Base-by-base conservation (phyloP, 2,113 vertebrate species). In the Phaethornis superciliosus region DNA sequence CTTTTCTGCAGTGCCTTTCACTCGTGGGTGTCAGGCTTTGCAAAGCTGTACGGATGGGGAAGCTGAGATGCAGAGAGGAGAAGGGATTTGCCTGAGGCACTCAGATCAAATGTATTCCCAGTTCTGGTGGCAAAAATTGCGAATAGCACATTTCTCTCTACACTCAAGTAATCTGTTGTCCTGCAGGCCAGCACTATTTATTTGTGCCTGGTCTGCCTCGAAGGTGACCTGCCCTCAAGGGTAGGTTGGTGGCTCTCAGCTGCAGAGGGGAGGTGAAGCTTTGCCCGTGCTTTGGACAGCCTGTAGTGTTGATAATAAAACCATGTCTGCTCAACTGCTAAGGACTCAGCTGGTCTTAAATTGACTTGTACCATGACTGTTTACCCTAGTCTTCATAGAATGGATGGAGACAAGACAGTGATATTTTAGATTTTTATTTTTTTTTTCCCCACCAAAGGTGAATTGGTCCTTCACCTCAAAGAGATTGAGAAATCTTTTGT, bases 41-140 rank as follows among this genome's bases (percentile, higher is more conserved):
- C 60, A 67, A 27, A 88, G 63, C 85, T 52, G 9, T 9, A 5
- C 1, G 27, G 75, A 6, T 20, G 1, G 52, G 54, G 42, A 76
- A 76, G 81, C 78, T 71, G 74, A 88, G 62, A 69, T 87, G 58
- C 71, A 42, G 85, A 37, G 90, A 94, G 64, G 91, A 93, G 88
- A 95, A 93, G 16, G 76, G 64, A 75, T 96, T 94, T 95, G 95
- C 95, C 94, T 85, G 85, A 94, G 90, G 94, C 92, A 1, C 16
- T 86, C 37, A 8, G 44, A 94, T 94, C 88, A 90, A 88, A 81
- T 94, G 55, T 47, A 20, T 71, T 95, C 72, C 64, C 42, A 52
- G 56, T 78, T 88, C 83, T 81, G 44, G 72, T 85, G 52, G 88
- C 42, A 92, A 64, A 88, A 86, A 78, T 52, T 78, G 54, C 2